A percentile compares a stretch with the other conserved stretches of the same genome.
phyloP scores from a whole-genome alignment of 2,888 invertebrate genomes.

The Heliconius erato region DNA sequence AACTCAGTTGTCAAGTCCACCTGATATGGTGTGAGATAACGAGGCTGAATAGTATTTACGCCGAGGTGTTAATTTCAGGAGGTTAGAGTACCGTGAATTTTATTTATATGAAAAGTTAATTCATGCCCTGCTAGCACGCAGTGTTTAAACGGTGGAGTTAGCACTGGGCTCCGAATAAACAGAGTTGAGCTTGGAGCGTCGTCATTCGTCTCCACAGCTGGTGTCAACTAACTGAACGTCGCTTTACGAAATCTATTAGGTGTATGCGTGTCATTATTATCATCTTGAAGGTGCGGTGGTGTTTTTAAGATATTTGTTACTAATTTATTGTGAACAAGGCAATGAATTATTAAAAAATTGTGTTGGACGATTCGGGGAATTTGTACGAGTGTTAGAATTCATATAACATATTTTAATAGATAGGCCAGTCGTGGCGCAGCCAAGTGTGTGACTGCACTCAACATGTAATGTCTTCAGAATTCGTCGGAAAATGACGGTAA shows the following conservation, averaged over 20 bases:
- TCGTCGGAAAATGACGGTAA: no score
- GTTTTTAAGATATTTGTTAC: not conserved
- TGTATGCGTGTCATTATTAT: constrained; percentile 17
- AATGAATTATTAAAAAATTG: not conserved
- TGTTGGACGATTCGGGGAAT: no score
- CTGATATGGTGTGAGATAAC: constrained; percentile 75
- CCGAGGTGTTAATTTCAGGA: constrained; percentile 85
- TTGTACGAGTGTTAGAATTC: no score
- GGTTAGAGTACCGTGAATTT: constrained; percentile 86
- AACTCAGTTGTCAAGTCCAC: constrained; percentile 48
- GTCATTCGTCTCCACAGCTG: constrained; percentile 54
- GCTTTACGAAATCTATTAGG: constrained; percentile 35
- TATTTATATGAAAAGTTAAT: constrained; percentile 86
- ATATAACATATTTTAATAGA: no score
- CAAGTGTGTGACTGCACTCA: no score
- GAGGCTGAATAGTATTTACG: constrained; percentile 83
- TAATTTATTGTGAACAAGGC: not conserved
- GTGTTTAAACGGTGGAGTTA: constrained; percentile 85
- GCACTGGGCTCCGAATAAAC: constrained; percentile 82
- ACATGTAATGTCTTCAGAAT: no score
- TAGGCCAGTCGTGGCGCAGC: no score
- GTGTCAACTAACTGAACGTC: constrained; percentile 46
- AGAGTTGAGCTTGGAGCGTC: constrained; percentile 63
- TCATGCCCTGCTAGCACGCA: constrained; percentile 82
- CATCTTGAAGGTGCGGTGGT: not conserved